Percentiles rank a stretch among this genome's conserved stretches.
Evolutionary conservation across 2,113 vertebrate genomes (phyloP).

Genomic region (Limanda limanda): DNA sequence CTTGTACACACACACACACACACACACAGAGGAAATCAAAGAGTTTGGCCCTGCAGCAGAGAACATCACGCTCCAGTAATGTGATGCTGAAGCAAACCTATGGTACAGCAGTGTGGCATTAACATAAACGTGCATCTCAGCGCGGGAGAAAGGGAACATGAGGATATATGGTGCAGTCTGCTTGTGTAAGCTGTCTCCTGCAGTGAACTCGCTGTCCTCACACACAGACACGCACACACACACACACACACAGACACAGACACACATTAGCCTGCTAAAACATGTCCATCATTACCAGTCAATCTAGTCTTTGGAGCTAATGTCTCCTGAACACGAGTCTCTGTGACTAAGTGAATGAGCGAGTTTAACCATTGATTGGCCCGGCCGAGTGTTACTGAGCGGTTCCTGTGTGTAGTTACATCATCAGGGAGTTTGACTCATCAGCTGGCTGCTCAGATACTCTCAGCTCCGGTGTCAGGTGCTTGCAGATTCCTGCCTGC

Average conservation of each 20-base stretch:
- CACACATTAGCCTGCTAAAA: conserved; percentile 6
- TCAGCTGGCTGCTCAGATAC: not conserved
- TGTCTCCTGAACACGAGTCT: no score
- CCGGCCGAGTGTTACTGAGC: no score
- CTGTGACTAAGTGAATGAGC: no score
- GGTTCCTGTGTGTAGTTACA: no score
- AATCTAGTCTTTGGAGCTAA: conserved; percentile 6
- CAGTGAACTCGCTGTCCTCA: conserved; percentile 19
- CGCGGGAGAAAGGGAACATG: conserved; percentile 30
- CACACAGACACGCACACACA: conserved; percentile 21
- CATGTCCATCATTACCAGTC: conserved; percentile 6
- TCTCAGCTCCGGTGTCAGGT: not conserved
- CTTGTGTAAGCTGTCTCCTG: conserved; percentile 52
- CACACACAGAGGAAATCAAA: conserved; percentile 42
- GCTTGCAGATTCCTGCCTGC: not conserved
- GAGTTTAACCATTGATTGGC: no score
- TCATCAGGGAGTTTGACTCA: no score
- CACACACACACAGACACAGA: conserved; percentile 25
- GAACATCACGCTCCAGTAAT: conserved; percentile 82
- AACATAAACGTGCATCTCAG: conserved; percentile 67
- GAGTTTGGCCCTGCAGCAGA: conserved; percentile 73
- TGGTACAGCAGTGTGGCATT: conserved; percentile 65
- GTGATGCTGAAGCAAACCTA: conserved; percentile 72
- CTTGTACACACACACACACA: conserved; percentile 25
- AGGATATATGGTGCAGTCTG: conserved; percentile 39